Conservation (phyloP, 2,797 vertebrate genomes). For the Parambassis ranga region DNA sequence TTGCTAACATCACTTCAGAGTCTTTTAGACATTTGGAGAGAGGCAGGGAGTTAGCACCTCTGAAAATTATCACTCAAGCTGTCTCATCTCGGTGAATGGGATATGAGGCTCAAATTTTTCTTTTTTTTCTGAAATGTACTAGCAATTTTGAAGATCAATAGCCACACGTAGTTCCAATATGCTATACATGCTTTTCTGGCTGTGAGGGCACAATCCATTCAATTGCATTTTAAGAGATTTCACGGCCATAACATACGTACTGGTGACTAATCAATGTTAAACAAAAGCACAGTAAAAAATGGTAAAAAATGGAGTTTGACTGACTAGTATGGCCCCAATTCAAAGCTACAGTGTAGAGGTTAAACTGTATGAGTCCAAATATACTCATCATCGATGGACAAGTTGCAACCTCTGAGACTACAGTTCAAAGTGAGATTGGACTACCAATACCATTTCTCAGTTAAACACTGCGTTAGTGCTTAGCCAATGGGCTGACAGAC, state of each 20-base stretch:
- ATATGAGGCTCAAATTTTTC: conserved; percentile 28
- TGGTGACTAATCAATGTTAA: background rate
- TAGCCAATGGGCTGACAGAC: too few species aligned
- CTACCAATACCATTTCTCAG: too few species aligned
- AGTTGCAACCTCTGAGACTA: too few species aligned
- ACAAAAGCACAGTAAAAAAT: background rate
- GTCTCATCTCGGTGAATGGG: conserved; percentile 35
- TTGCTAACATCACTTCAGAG: conserved; percentile 73
- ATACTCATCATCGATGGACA: too few species aligned
- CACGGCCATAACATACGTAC: background rate
- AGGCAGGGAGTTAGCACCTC: conserved; percentile 53
- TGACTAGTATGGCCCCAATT: background rate
- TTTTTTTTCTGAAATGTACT: conserved; percentile 24
- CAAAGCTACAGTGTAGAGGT: too few species aligned
- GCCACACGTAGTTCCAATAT: conserved; percentile 31
- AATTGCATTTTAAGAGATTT: conserved; percentile 6
- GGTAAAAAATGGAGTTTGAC: background rate
- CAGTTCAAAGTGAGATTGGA: too few species aligned
- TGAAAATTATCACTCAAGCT: conserved; percentile 53
- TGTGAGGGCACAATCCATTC: conserved; percentile 30
- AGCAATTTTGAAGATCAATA: conserved; percentile 49
- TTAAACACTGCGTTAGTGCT: too few species aligned
- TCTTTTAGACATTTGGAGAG: conserved; percentile 58
- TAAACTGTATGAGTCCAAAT: too few species aligned
- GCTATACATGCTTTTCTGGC: conserved; percentile 17